phyloP scores from a whole-genome alignment of 1,140 invertebrate species.

The Grapholita molesta region DNA sequence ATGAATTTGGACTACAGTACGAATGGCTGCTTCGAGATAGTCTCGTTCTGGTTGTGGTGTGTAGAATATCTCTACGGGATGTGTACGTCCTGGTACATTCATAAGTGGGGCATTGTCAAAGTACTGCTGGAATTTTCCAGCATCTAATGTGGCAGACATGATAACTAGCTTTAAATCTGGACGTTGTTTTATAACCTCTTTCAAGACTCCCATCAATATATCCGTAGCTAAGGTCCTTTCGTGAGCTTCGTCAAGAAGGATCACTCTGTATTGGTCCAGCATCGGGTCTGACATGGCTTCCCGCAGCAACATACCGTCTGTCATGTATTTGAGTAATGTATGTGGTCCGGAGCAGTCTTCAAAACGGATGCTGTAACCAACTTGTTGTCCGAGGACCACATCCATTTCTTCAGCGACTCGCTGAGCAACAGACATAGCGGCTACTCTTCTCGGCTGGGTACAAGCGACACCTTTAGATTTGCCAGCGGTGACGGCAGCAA shows the following conservation, averaged over 20 bases:
- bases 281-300: constrained; percentile 99
- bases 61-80: constrained; percentile 94
- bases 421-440: constrained; percentile 99
- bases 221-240: constrained; percentile 98
- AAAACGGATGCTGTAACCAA: constrained; percentile 99
- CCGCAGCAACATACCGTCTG: constrained; percentile 99
- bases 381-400: constrained; percentile 89
- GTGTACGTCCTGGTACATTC: constrained; percentile 90
- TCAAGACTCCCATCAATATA: constrained; percentile 98
- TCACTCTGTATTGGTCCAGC: constrained; percentile 96
- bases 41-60: constrained; percentile 99
- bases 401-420: constrained; percentile 99
- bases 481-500: constrained; percentile 48
- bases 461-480: constrained; percentile 92
- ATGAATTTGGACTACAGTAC: constrained; percentile 99
- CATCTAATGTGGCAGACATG: constrained; percentile 99
- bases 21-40: constrained; percentile 98
- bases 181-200: constrained; percentile 97
- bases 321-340: constrained; percentile 97
- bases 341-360: constrained; percentile 98
- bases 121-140: constrained; percentile 99
- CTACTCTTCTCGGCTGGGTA: constrained; percentile 98
- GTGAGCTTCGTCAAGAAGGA: constrained; percentile 99
- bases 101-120: constrained; percentile 99
- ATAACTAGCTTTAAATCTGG: constrained; percentile 98